phyloP scores from a whole-genome alignment of 2,888 invertebrate genomes.

The Drosophila paramelanica region DNA sequence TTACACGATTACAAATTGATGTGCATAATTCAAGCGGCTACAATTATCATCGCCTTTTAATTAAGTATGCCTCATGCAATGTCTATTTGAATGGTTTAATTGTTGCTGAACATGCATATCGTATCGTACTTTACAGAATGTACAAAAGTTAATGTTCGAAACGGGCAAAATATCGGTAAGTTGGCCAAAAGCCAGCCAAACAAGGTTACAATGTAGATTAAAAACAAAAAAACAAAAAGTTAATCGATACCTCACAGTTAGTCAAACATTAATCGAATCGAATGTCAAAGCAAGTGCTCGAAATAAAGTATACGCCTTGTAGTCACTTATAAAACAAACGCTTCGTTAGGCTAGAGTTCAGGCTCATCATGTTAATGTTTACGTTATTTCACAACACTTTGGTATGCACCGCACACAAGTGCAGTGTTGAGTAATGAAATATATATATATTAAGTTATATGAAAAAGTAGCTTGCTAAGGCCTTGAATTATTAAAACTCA shows the following conservation, averaged over 20 bases:
- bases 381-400: constrained; percentile 18
- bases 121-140: constrained; percentile 79
- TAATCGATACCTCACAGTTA: constrained; percentile 35
- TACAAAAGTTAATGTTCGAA: constrained; percentile 84
- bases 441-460: background rate
- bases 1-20: constrained; percentile 51
- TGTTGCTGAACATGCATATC: constrained; percentile 60
- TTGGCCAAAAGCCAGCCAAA: constrained; percentile 42
- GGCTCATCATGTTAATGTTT: background rate
- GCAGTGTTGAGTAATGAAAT: constrained; percentile 16
- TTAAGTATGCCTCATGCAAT: constrained; percentile 61
- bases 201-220: constrained; percentile 14
- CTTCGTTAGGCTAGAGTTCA: constrained; percentile 27
- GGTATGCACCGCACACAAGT: constrained; percentile 11
- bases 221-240: background rate
- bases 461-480: constrained; percentile 6
- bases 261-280: constrained; percentile 13
- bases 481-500: constrained; percentile 19
- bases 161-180: constrained; percentile 84
- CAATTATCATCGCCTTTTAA: constrained; percentile 41
- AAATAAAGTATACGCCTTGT: constrained; percentile 37
- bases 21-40: constrained; percentile 48
- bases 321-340: constrained; percentile 17
- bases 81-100: constrained; percentile 51
- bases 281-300: constrained; percentile 28